Percentiles rank a stretch among this genome's conserved stretches.
Evolutionary conservation across 1,140 invertebrate genomes (phyloP).

Genomic region (Zaprionus inermis): DNA sequence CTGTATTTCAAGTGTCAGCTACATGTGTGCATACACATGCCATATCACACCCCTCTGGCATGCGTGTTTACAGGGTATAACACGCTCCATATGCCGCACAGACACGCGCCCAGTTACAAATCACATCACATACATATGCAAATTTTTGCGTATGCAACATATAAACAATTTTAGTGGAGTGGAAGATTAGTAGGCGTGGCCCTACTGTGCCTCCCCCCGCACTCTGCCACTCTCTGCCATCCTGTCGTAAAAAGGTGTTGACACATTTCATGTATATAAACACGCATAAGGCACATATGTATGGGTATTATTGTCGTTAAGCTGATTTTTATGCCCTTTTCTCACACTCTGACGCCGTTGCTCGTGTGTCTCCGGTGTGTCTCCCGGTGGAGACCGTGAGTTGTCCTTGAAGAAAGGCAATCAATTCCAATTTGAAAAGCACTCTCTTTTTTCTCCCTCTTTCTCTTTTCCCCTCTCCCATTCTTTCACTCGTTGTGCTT

Average conservation of each 20-base stretch:
- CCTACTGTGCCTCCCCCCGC: background rate
- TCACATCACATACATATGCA: conserved; percentile 46
- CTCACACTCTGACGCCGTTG: conserved; percentile 13
- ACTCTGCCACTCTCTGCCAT: background rate
- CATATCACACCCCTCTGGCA: background rate
- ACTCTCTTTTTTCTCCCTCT: background rate
- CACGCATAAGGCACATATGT: background rate
- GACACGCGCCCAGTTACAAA: conserved; percentile 37
- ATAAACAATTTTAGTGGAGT: conserved; percentile 54
- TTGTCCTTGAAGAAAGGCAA: conserved; percentile 51
- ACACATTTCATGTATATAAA: conserved; percentile 65
- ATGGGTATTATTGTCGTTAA: conserved; percentile 63
- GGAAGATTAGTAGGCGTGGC: conserved; percentile 50
- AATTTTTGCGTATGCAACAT: conserved; percentile 41
- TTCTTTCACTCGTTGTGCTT: background rate
- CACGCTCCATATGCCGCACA: conserved; percentile 58
- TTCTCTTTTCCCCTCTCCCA: background rate
- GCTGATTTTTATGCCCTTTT: conserved; percentile 62
- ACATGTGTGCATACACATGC: too few species aligned
- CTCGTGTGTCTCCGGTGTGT: conserved; percentile 12
- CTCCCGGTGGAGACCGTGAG: background rate
- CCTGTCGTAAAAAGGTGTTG: conserved; percentile 69
- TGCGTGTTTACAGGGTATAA: background rate
- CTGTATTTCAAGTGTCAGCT: too few species aligned
- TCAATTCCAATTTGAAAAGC: conserved; percentile 69